Base-by-base conservation (phyloP, 2,113 vertebrate species). In the Empidonax alnorum region DNA sequence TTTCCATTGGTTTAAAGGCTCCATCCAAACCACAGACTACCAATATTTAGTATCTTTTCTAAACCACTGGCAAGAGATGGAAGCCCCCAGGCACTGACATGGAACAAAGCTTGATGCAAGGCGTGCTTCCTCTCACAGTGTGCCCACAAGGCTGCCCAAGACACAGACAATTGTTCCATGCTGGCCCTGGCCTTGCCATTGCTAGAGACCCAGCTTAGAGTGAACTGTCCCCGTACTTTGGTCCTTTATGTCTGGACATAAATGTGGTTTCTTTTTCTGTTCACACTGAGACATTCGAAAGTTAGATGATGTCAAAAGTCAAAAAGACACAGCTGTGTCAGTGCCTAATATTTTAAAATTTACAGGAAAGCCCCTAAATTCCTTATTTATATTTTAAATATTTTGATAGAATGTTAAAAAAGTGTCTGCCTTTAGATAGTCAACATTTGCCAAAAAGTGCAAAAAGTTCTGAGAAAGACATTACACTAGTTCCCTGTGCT, bases 71-170 rank as follows among this genome's bases (percentile, higher is more conserved):
- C 7, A n/a, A 56, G 25, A 6, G 10, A 30, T 21, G 16, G 21
- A 47, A 67, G 17, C 15, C 3, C 0, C 23, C 33, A 56, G 49
- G 30, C 13, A 39, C 14, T 35, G 21, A 52, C 12, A n/a, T 0
- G 0, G 31, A 31, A 5, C 2, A 16, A 71, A 81, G 25, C 8
- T 76, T 69, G 28, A 72, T 68, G 9, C 13, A 41, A 27, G 7
- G 7, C 14, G 44, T 3, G 4, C 23, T 39, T 73, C 41, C 82
- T 10, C 14, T 55, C 30, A 25, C 10, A 49, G 6, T 8, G 4
- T 6, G 10, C 7, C 3, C 3, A 0, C 13, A 56, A 72, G 49
- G n/a, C 42, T 65, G 25, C 35, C 49, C 58, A 72, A 35, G 35
- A 14, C 41, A 55, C n/a, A 30, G 30, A 25, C 4, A 22, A 7